Base-by-base conservation (phyloP, 2,888 invertebrate species). In the Nyleta sp. region DNA sequence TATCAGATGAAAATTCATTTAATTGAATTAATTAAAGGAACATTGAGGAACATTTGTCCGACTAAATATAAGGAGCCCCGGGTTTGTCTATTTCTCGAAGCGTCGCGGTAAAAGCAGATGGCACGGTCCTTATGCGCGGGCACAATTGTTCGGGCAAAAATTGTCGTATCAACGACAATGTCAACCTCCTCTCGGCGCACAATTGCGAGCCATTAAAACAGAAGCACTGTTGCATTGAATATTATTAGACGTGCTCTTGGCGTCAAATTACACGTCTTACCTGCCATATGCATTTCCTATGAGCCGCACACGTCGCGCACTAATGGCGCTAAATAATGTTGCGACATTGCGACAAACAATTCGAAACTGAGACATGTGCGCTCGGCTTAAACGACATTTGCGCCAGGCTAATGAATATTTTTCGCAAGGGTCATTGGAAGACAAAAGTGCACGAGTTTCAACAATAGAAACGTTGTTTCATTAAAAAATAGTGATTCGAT, bases 21-120 rank as follows among this genome's bases (percentile, higher is more conserved):
- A 71, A 57, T 59, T 52, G 52, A 60, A 71, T 71, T 71, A 71
- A 62, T 62, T 71, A 71, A 60, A 62, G 60, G 71, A 53, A 71
- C 71, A 60, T 71, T 22, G 35, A 44, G 60, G 18, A 42, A 46
- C 71, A 71, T 62, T 71, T 62, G 71, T 71, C 40, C 6, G n/a
- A 22, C 35, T 71, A 71, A 71, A 62, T 71, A 71, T 70, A 70
- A 52, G 31, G 10, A 35, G 13, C 8, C 40, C 18, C 11, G 8
- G 15, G 8, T 50, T 59, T 24, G 35, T 55, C 46, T 72, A 62
- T 55, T 53, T 53, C 5, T 44, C 24, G 28, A 18, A 38, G 33
- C 15, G 35, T 33, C 35, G 48, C 64, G 55, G 48, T 64, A n/a
- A n/a, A 17, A 5, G 42, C 73, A 74, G 57, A 74, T 74, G 65